Conservation (phyloP, 2,113 vertebrate species). For the Syrrhaptes paradoxus region DNA sequence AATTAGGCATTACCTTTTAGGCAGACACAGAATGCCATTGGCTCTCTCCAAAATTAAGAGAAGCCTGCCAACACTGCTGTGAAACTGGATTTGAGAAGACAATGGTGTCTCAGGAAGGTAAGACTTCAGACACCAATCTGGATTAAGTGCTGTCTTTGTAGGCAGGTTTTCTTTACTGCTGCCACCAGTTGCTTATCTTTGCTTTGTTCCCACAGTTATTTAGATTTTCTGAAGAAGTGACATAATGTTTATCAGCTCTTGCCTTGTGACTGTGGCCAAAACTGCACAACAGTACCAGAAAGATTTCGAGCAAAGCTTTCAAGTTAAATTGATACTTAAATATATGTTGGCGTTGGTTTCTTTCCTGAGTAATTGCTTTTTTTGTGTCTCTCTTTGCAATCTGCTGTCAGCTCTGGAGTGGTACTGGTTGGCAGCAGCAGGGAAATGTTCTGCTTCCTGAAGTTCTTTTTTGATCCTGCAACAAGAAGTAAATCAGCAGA, state of each 20-base stretch:
- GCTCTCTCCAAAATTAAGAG: background rate
- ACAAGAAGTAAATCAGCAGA: background rate
- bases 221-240: background rate
- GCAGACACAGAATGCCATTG: background rate
- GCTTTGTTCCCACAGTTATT: background rate
- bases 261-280: background rate
- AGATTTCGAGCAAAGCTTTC: background rate
- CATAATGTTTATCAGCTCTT: background rate
- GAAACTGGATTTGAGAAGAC: conserved; percentile 14
- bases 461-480: background rate
- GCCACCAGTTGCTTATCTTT: background rate
- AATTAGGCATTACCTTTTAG: conserved; percentile 24
- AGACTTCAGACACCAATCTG: background rate
- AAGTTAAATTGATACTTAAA: background rate
- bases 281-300: background rate
- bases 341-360: background rate
- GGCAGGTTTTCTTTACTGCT: background rate
- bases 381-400: background rate
- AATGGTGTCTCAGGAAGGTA: background rate
- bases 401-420: background rate
- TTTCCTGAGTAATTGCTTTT: background rate
- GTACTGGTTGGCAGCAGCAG: background rate
- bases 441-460: background rate
- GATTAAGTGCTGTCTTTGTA: background rate
- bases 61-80: background rate